These are phyloP conservation scores for Drosophila buzzatii DNA, from an alignment of 2,888 invertebrate species.

Conservation along the genomic window DNA sequence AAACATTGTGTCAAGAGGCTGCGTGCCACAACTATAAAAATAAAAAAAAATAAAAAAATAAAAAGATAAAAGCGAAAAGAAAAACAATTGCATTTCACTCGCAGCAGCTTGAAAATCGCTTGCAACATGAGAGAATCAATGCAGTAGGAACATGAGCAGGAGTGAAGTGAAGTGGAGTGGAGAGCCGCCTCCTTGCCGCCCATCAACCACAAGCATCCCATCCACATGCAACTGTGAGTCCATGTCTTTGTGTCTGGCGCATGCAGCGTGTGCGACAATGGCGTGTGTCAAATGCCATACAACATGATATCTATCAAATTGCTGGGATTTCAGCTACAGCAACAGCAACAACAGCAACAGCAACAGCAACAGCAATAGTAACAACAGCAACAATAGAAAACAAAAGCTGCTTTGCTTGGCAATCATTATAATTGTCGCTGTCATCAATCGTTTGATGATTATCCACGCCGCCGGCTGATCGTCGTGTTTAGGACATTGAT, in stretches of 20 bases:
- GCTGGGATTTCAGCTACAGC: slow-evolving; percentile 51
- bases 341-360: background rate
- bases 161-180: background rate
- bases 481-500: slow-evolving; percentile 22
- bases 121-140: slow-evolving; percentile 15
- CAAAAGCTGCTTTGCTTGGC: slow-evolving; percentile 43
- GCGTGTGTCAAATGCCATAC: slow-evolving; percentile 60
- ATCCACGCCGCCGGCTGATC: slow-evolving; percentile 19
- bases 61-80: slow-evolving; percentile 5
- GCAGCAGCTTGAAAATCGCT: slow-evolving; percentile 35
- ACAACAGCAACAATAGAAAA: slow-evolving; percentile 7
- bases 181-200: background rate
- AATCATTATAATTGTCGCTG: slow-evolving; percentile 48
- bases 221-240: slow-evolving; percentile 2
- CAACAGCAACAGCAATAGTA: background rate
- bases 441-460: slow-evolving; percentile 23
- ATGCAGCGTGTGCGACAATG: slow-evolving; percentile 43
- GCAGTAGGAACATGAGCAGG: background rate
- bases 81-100: slow-evolving; percentile 56
- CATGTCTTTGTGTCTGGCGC: slow-evolving; percentile 21
- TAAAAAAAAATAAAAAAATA: slow-evolving; percentile 4
- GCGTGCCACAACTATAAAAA: slow-evolving; percentile 19
- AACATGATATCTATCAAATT: slow-evolving; percentile 67
- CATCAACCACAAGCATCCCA: background rate
- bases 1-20: slow-evolving; percentile 44